These are phyloP conservation scores for Serripes groenlandicus DNA, from an alignment of 2,888 invertebrate species.

Conservation along the genomic window DNA sequence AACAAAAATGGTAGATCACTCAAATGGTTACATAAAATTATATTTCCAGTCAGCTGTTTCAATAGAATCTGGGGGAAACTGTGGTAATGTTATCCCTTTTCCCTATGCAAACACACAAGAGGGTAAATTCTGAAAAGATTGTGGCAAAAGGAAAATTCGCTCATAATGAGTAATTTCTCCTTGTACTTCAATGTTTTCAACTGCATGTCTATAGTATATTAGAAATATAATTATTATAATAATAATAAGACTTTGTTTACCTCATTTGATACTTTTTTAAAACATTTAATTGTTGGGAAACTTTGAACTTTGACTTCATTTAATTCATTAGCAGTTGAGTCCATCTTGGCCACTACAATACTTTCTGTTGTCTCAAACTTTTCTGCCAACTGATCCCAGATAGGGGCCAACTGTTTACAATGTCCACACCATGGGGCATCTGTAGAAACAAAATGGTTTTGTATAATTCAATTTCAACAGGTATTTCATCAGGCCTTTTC, in stretches of 20 bases:
- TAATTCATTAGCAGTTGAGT: conserved; percentile 98
- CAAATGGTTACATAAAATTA: no score
- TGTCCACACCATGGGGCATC: conserved; percentile 90
- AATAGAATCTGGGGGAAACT: background rate
- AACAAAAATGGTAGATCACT: no score
- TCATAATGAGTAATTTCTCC: background rate
- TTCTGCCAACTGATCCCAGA: conserved; percentile 94
- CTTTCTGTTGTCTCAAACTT: conserved; percentile 93
- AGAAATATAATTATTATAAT: no score
- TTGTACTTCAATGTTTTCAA: no score
- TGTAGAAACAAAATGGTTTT: no score
- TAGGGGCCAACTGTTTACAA: conserved; percentile 97
- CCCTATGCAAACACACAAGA: background rate
- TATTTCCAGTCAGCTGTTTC: no score
- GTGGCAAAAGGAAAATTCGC: background rate
- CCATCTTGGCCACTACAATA: conserved; percentile 98
- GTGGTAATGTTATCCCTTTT: background rate
- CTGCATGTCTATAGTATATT: no score
- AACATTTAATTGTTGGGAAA: conserved; percentile 90
- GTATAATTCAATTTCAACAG: no score
- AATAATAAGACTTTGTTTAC: no score
- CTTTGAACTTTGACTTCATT: conserved; percentile 97
- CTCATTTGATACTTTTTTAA: conserved; percentile 96
- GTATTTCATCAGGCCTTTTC: no score
- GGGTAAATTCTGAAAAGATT: background rate